Base-by-base conservation (phyloP, 2,888 invertebrate genomes). In the Spialia ferax region DNA sequence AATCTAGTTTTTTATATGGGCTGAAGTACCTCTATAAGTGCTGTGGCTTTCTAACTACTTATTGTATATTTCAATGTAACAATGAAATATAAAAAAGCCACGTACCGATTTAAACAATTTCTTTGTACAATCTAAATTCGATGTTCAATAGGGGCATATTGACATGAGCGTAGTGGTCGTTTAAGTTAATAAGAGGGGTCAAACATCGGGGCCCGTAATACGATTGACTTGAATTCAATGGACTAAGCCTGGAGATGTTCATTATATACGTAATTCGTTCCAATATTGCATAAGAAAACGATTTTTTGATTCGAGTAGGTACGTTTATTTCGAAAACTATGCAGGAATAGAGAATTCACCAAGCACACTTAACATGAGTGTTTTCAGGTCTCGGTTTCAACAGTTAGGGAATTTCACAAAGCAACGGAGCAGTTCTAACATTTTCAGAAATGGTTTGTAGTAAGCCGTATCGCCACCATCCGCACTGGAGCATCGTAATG, bases 131-230 rank as follows among this genome's bases (percentile, higher is more conserved):
- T 66, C 38, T 45, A 65, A 50, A 52, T 29, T 56, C 55, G 20
- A 42, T 56, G 26, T 50, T 38, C 26, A 52, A 67, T 67, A 67
- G 45, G 66, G 66, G 66, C 66, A 60, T 55, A 67, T 67, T 67
- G 66, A 67, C 55, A 42, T 42, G 15, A 65, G 52, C 42, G 29
- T 15, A 64, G 52, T 42, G 69, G 50, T 60, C 66, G 63, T 72
- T 75, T 74, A 73, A 76, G 71, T 73, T 73, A 73, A 75, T 75
- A 73, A 74, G 72, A 69, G 75, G 71, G 73, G 73, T 73, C 73
- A 74, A 74, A 68, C 73, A 71, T 73, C 70, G 64, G 66, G 64
- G 65, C 57, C 23, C 69, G 65, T 73, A 71, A 76, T 70, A 73
- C 69, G 70, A 73, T 76, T 74, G 70, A 65, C 61, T 48, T 55